These are phyloP conservation scores for Philhelius pedissequus DNA, from an alignment of 2,888 invertebrate genomes.

Conservation along the genomic window DNA sequence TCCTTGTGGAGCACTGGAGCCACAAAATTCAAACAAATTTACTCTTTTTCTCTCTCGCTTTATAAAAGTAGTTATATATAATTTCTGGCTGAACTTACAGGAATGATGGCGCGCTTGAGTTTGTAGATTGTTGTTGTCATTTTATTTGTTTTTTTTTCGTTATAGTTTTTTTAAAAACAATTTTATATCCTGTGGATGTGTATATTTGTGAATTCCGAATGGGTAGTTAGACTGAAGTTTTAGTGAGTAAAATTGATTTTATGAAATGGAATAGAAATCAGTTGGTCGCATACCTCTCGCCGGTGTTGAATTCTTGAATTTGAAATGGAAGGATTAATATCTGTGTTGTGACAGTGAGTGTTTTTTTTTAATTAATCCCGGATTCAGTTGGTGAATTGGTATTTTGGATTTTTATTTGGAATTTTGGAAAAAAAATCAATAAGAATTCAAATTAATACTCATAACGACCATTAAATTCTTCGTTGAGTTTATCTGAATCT, in stretches of 20 bases:
- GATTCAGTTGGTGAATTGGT: not conserved
- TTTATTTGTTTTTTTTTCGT: not conserved
- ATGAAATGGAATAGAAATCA: slow-evolving; percentile 59
- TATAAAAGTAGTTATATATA: not conserved
- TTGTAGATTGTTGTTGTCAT: slow-evolving; percentile 26
- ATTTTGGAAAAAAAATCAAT: not conserved
- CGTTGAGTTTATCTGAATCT: not conserved
- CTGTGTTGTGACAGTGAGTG: not conserved
- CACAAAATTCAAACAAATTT: slow-evolving; percentile 55
- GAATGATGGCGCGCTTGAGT: slow-evolving; percentile 49
- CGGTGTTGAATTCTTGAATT: slow-evolving; percentile 47
- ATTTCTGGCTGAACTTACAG: slow-evolving; percentile 28
- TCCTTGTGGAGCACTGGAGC: slow-evolving; percentile 66
- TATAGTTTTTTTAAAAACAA: slow-evolving; percentile 15
- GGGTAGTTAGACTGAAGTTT: slow-evolving; percentile 66
- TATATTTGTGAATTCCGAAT: slow-evolving; percentile 19
- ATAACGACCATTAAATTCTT: not conserved
- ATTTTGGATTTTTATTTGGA: not conserved
- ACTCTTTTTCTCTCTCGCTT: not conserved
- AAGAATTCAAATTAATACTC: not conserved
- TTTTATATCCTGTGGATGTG: not conserved
- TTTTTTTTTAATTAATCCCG: not conserved
- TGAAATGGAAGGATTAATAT: not conserved
- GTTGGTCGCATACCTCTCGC: slow-evolving; percentile 64
- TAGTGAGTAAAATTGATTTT: slow-evolving; percentile 66